Base-by-base conservation (phyloP, 2,888 invertebrate species). In the Anorthoa munda region DNA sequence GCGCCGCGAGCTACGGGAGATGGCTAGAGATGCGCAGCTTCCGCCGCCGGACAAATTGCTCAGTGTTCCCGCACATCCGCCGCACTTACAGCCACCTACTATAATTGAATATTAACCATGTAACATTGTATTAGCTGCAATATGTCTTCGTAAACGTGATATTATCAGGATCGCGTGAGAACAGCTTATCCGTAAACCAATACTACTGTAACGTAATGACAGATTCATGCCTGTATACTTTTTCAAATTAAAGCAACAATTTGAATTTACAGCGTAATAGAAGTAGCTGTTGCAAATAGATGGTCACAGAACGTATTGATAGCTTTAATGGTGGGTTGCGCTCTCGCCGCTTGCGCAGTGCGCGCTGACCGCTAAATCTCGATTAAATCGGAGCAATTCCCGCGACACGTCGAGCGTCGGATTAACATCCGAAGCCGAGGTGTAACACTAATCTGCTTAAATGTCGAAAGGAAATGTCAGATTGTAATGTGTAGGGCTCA, bases 391-490 rank as follows among this genome's bases (percentile, higher is more conserved):
- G 89, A 94, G 94, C 94, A 93, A 94, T 94, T 94, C 94, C 94
- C 92, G 94, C 94, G 93, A 94, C 94, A 94, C 93, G 90, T 95
- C 92, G 91, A 87, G 92, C 95, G 96, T 96, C 95, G 92, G 95
- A 95, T 96, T 96, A 95, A 94, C 92, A 95, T 94, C 92, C 93
- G 88, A 94, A 93, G 94, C 93, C 91, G 92, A 93, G 91, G 92
- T 93, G 94, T 93, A 95, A 94, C 94, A 94, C 94, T 96, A 95
- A 96, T 96, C 96, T 96, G 94, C 95, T 96, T 95, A 94, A 95
- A 96, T 95, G 96, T 95, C 96, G 94, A 95, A 94, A 96, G 96
- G 96, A 96, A 96, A 96, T 94, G 96, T 96, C 96, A 94, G 96
- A 96, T 96, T 95, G 96, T 94, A 95, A 95, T 92, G 93, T 93